Evolutionary conservation across 64 coral and sea anemone species (phyloP).

Genomic region (Exaiptasia diaphana): DNA sequence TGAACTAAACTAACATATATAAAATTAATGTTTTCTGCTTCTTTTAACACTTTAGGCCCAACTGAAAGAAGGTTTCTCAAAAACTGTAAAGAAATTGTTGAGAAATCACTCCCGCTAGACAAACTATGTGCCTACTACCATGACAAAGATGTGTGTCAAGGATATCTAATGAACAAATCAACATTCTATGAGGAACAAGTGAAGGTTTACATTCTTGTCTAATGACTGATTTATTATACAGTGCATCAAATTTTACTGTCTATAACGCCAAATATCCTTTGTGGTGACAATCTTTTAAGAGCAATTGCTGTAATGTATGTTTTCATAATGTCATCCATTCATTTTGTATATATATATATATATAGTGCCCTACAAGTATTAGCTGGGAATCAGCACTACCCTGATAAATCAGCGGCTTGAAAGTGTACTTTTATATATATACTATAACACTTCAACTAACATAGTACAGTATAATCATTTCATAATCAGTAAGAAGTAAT

Average conservation of each 20-base stretch:
- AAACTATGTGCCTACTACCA: neutral
- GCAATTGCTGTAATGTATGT: neutral
- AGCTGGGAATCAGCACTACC: neutral
- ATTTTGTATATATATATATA: neutral
- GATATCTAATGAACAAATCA: neutral
- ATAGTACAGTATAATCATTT: no score
- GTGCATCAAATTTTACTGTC: neutral
- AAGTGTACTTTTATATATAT: no score
- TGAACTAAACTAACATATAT: no score
- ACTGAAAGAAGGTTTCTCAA: constrained; percentile 39
- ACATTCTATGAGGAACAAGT: neutral
- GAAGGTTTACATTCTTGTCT: neutral
- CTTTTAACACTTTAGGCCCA: constrained; percentile 10
- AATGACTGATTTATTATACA: neutral
- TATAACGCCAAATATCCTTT: neutral
- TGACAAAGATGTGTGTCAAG: neutral
- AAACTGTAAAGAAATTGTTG: constrained; percentile 10
- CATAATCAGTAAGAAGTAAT: no score
- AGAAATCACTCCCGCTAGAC: neutral
- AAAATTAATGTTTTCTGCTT: no score
- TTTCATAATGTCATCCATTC: neutral
- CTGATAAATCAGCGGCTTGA: neutral
- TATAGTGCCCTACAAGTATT: neutral
- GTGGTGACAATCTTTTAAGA: neutral
- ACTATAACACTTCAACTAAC: no score